Evolutionary conservation across 2,888 invertebrate genomes (phyloP).

Genomic region (Synanthedon andrenaeformis): DNA sequence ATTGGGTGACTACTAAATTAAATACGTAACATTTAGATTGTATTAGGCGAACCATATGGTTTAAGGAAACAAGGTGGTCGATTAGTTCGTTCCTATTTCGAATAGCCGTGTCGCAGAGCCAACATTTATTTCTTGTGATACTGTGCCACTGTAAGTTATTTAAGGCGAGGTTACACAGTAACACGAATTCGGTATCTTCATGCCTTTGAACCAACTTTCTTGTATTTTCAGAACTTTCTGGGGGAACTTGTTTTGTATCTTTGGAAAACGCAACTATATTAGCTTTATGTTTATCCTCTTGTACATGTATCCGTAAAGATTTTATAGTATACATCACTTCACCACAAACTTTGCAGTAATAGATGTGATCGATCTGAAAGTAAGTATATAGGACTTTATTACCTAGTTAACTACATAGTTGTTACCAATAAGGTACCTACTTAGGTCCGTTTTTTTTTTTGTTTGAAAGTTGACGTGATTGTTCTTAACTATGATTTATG

Average conservation of each 20-base stretch:
- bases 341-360: constrained; percentile 42
- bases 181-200: constrained; percentile 14
- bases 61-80: constrained; percentile 17
- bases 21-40: constrained; percentile 14
- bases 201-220: constrained; percentile 11
- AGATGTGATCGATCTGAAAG: constrained; percentile 28
- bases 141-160: constrained; percentile 32
- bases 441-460: no score
- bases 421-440: no score
- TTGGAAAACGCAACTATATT: constrained; percentile 12
- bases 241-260: constrained; percentile 19
- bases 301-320: constrained; percentile 20
- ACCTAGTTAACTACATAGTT: no score
- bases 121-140: constrained; percentile 22
- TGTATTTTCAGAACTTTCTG: constrained; percentile 12
- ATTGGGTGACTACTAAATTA: constrained; percentile 10
- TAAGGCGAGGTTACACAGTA: constrained; percentile 20
- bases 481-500: no score
- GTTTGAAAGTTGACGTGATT: no score
- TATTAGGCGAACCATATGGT: constrained; percentile 31
- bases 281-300: constrained; percentile 18
- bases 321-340: constrained; percentile 9
- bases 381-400: background rate
- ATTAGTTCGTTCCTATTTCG: constrained; percentile 16
- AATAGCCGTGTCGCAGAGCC: constrained; percentile 23